These are phyloP conservation scores for Himalopsyche anomala DNA, from an alignment of 2,888 invertebrate genomes.

Conservation along the genomic window DNA sequence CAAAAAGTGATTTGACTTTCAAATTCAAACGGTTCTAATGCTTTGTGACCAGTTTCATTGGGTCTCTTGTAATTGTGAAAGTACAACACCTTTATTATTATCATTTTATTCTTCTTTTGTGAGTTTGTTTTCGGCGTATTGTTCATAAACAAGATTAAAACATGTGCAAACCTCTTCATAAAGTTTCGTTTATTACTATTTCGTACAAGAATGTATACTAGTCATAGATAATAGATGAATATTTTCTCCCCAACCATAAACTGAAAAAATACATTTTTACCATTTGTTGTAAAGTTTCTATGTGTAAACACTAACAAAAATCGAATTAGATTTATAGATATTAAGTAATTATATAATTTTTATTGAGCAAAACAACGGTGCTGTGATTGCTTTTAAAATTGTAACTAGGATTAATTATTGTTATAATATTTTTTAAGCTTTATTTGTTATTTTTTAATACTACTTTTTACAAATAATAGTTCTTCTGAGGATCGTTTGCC, in stretches of 20 bases:
- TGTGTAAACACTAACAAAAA: conserved; percentile 45
- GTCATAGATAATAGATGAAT: conserved; percentile 63
- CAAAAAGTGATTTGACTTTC: no score
- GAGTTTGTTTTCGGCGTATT: no score
- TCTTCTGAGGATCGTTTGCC: not conserved
- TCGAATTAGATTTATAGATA: conserved; percentile 53
- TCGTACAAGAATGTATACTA: conserved; percentile 65
- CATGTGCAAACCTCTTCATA: conserved; percentile 37
- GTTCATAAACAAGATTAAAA: conserved; percentile 1
- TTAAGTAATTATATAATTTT: conserved; percentile 56
- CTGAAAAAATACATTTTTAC: conserved; percentile 56
- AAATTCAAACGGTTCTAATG: no score
- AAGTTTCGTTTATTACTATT: conserved; percentile 50
- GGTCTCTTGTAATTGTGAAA: no score
- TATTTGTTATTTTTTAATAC: conserved; percentile 46
- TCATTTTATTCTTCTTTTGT: no score
- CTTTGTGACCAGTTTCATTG: no score
- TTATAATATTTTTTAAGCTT: conserved; percentile 22
- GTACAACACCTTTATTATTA: no score
- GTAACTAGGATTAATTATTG: conserved; percentile 48
- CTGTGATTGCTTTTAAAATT: conserved; percentile 64
- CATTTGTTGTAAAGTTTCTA: conserved; percentile 51
- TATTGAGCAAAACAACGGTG: conserved; percentile 64
- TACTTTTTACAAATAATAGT: conserved; percentile 6
- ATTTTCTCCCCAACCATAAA: conserved; percentile 53